phyloP scores from a whole-genome alignment of 2,113 vertebrate species.

The Caretta caretta region DNA sequence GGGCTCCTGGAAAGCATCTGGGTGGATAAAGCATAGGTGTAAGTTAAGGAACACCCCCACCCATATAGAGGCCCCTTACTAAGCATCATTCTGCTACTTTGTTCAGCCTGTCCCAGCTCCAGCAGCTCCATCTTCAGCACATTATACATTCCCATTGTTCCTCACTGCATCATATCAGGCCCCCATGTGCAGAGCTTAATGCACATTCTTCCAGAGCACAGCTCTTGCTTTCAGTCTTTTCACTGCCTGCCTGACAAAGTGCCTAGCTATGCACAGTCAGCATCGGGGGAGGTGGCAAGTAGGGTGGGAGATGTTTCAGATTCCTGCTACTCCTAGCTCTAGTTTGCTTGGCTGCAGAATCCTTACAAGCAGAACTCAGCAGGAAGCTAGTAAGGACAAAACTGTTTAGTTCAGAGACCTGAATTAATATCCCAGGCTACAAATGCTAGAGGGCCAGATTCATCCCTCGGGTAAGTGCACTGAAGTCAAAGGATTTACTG shows the following conservation, averaged over 20 bases:
- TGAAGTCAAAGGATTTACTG: background rate
- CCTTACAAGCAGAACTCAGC: background rate
- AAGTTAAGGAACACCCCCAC: background rate
- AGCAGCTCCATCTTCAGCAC: background rate
- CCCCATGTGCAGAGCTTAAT: too few relatives aligned
- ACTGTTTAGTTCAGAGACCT: background rate
- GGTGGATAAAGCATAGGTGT: background rate
- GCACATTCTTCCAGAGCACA: background rate
- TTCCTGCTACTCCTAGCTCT: background rate
- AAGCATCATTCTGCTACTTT: background rate
- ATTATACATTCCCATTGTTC: background rate
- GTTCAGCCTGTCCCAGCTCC: background rate
- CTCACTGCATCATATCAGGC: too few relatives aligned
- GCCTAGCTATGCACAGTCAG: background rate
- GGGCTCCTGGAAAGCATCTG: background rate
- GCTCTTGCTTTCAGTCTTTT: background rate
- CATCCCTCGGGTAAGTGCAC: background rate
- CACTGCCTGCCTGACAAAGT: background rate
- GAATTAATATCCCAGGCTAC: background rate
- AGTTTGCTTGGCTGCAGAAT: background rate
- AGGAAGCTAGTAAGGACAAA: background rate
- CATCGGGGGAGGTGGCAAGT: background rate
- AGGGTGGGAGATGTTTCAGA: background rate
- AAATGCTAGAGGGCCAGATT: background rate
- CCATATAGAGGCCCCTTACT: too few relatives aligned